These are phyloP conservation scores for Lamprotornis superbus DNA, from an alignment of 2,113 vertebrate species.

Conservation along the genomic window DNA sequence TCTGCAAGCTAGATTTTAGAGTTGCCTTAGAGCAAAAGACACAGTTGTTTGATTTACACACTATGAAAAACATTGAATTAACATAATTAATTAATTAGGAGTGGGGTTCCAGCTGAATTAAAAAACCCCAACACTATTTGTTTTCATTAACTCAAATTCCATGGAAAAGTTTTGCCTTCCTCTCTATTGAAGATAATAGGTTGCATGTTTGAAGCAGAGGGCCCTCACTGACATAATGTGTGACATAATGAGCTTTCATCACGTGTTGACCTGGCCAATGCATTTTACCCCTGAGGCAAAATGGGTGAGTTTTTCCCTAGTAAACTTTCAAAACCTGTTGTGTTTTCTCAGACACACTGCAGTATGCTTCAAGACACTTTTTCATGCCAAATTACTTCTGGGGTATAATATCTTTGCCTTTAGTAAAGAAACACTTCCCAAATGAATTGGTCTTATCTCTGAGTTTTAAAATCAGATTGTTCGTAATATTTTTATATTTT, in stretches of 20 bases:
- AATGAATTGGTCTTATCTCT: not conserved
- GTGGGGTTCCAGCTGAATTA: not conserved
- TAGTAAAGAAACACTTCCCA: not conserved
- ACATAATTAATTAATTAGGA: not conserved
- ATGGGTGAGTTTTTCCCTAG: not conserved
- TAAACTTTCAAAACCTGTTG: not conserved
- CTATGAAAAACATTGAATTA: not conserved
- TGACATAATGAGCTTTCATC: not conserved
- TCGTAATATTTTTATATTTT: constrained; percentile 9
- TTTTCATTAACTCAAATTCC: not conserved
- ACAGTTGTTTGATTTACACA: not conserved
- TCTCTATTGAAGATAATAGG: not conserved
- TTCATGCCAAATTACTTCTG: not conserved
- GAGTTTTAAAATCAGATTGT: not conserved
- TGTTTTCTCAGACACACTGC: not conserved
- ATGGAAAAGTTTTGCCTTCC: not conserved
- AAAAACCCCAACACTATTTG: not conserved
- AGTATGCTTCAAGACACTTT: not conserved
- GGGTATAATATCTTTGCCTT: not conserved
- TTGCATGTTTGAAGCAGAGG: not conserved
- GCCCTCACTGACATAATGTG: not conserved
- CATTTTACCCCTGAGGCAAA: not conserved
- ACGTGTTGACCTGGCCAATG: not conserved
- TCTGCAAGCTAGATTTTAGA: not conserved
- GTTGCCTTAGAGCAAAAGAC: not conserved